Evolutionary conservation across 2,888 invertebrate genomes (phyloP).

Genomic region (Eledona agricola): DNA sequence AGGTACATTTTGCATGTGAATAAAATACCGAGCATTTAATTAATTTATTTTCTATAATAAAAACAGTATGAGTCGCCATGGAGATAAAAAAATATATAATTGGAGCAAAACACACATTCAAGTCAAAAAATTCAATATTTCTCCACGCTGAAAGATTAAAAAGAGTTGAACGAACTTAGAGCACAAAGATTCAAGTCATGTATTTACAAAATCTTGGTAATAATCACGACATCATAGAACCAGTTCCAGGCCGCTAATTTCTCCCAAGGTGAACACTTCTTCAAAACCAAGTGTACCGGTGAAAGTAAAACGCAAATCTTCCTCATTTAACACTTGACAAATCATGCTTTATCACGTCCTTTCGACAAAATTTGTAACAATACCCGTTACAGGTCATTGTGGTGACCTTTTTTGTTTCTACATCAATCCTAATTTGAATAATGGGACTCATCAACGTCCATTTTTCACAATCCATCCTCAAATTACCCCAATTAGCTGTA

Average conservation of each 20-base stretch:
- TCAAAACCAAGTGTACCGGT: slow-evolving; percentile 30
- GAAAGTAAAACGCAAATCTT: slow-evolving; percentile 32
- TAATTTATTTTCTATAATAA: no score
- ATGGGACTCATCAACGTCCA: slow-evolving; percentile 26
- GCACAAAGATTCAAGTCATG: not conserved
- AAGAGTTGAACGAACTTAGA: slow-evolving; percentile 18
- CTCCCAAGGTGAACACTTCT: slow-evolving; percentile 9
- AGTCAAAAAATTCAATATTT: no score
- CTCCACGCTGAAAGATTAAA: slow-evolving; percentile 12
- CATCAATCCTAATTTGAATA: slow-evolving; percentile 17
- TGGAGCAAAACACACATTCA: no score
- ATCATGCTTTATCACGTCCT: slow-evolving; percentile 8
- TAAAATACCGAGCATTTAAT: no score
- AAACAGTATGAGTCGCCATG: no score
- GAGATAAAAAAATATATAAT: no score
- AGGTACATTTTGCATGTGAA: no score
- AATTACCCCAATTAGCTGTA: slow-evolving; percentile 19
- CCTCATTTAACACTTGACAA: slow-evolving; percentile 7
- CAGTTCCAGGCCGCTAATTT: slow-evolving; percentile 8
- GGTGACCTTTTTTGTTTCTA: slow-evolving; percentile 9
- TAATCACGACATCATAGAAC: slow-evolving; percentile 11
- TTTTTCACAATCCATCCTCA: no score
- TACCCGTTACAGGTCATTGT: no score
- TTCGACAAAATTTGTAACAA: slow-evolving; percentile 2
- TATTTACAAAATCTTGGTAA: no score